Percentiles rank a stretch among this genome's conserved stretches.
These are phyloP conservation scores for Rana temporaria DNA, from an alignment of 2,113 vertebrate genomes.

Conservation along the genomic window DNA sequence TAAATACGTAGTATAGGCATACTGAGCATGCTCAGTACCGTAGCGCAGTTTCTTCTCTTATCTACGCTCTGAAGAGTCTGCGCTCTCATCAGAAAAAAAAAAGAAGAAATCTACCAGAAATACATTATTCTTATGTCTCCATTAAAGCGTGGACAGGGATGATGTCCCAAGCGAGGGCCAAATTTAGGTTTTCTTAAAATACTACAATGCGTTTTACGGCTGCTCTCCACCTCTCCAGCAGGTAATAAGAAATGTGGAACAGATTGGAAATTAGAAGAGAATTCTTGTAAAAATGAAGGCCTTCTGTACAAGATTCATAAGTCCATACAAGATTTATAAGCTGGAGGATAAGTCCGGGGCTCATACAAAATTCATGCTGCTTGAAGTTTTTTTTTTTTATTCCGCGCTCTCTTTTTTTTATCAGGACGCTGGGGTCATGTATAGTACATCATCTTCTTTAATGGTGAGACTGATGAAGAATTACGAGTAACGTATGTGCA, in stretches of 20 bases:
- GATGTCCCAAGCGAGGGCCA: slow-evolving; percentile 18
- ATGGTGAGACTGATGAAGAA: background rate
- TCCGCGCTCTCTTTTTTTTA: background rate
- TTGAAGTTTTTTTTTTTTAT: background rate
- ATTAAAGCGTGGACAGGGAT: slow-evolving; percentile 3
- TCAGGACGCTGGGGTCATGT: slow-evolving; percentile 21
- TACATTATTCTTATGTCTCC: background rate
- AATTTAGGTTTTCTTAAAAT: slow-evolving; percentile 36
- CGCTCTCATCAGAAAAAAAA: no score
- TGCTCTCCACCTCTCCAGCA: background rate
- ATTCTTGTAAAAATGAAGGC: slow-evolving; percentile 19
- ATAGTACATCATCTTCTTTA: slow-evolving; percentile 5
- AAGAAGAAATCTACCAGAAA: background rate
- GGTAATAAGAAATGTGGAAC: slow-evolving; percentile 36
- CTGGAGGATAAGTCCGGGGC: background rate
- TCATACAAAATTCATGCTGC: slow-evolving; percentile 51
- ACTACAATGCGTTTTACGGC: slow-evolving; percentile 12
- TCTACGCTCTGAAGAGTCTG: no score
- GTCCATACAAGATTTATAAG: slow-evolving; percentile 52
- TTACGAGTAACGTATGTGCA: no score
- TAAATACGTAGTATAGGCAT: no score
- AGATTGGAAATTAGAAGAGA: slow-evolving; percentile 36
- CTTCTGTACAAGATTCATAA: slow-evolving; percentile 27
- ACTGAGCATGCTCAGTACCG: no score
- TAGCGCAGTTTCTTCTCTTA: no score